Percentiles rank a stretch among this genome's conserved stretches.
Conservation (phyloP, 1,140 invertebrate species). For the Hydropsyche tenuis region DNA sequence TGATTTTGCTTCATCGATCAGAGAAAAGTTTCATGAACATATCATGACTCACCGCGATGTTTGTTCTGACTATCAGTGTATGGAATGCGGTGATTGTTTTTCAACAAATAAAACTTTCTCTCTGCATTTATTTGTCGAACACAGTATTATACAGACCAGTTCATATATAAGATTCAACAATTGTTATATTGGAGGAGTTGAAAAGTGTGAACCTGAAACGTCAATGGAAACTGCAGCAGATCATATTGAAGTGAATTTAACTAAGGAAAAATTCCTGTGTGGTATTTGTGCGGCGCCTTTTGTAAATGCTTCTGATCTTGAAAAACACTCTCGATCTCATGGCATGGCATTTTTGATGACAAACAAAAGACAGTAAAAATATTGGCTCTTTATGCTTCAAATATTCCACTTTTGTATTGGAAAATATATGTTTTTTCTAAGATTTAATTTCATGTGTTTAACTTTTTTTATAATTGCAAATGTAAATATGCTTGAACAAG, state of each 20-base stretch:
- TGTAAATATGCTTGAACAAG: no score
- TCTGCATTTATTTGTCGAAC: constrained; percentile 70
- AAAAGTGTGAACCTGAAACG: constrained; percentile 41
- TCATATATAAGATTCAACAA: constrained; percentile 66
- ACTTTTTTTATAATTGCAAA: no score
- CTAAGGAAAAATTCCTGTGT: constrained; percentile 65
- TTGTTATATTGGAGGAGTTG: constrained; percentile 62
- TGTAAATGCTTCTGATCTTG: constrained; percentile 61
- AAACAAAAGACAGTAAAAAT: constrained; percentile 53
- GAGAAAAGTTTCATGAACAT: constrained; percentile 61
- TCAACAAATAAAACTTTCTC: constrained; percentile 68
- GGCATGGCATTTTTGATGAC: constrained; percentile 72
- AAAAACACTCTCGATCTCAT: constrained; percentile 70
- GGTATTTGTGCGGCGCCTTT: constrained; percentile 70
- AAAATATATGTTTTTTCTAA: no score
- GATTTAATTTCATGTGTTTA: no score
- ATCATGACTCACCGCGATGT: constrained; percentile 64
- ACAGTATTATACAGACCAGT: constrained; percentile 65
- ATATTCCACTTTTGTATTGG: no score
- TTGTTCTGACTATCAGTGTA: constrained; percentile 67
- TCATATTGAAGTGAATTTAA: neutral
- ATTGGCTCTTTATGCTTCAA: no score
- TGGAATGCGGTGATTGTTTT: constrained; percentile 74
- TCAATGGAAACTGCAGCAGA: neutral
- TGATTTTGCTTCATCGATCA: constrained; percentile 53